A percentile compares a stretch with the other conserved stretches of the same genome.
phyloP scores from a whole-genome alignment of 2,888 invertebrate genomes.

The Arctia plantaginis region DNA sequence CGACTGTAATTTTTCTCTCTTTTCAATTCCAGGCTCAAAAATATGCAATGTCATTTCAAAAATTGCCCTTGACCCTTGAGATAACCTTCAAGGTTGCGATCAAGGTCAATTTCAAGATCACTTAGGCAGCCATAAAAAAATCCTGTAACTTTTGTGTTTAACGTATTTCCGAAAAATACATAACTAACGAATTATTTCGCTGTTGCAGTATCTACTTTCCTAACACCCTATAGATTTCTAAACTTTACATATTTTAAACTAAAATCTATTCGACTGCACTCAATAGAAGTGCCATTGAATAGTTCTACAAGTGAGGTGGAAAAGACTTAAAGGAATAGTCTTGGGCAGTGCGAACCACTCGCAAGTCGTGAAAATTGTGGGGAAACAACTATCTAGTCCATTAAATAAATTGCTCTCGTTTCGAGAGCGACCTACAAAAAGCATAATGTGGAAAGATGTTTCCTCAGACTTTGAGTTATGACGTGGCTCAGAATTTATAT shows the following conservation, averaged over 20 bases:
- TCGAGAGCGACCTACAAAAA: constrained; percentile 63
- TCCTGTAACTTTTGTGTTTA: too few species aligned
- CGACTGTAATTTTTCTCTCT: too few species aligned
- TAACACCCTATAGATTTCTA: too few species aligned
- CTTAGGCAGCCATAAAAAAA: too few species aligned
- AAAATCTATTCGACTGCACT: constrained; percentile 10
- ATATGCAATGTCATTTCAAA: too few species aligned
- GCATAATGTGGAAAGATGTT: constrained; percentile 63
- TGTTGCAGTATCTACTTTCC: too few species aligned
- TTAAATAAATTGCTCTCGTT: constrained; percentile 78
- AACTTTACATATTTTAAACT: not conserved
- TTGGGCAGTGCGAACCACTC: constrained; percentile 46
- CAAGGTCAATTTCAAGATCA: too few species aligned
- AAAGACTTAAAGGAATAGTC: constrained; percentile 42
- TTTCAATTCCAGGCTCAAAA: too few species aligned
- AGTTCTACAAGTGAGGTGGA: constrained; percentile 33
- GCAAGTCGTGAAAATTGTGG: constrained; percentile 55
- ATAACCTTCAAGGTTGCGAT: too few species aligned
- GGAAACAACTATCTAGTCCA: constrained; percentile 70
- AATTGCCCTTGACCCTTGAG: too few species aligned
- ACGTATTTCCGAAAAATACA: too few species aligned
- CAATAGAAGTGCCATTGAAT: constrained; percentile 32
- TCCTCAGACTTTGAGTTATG: constrained; percentile 59
- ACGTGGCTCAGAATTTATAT: constrained; percentile 52
- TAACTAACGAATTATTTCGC: too few species aligned